Base-by-base conservation (phyloP, 2,797 vertebrate genomes). In the Gallirallus australis region DNA sequence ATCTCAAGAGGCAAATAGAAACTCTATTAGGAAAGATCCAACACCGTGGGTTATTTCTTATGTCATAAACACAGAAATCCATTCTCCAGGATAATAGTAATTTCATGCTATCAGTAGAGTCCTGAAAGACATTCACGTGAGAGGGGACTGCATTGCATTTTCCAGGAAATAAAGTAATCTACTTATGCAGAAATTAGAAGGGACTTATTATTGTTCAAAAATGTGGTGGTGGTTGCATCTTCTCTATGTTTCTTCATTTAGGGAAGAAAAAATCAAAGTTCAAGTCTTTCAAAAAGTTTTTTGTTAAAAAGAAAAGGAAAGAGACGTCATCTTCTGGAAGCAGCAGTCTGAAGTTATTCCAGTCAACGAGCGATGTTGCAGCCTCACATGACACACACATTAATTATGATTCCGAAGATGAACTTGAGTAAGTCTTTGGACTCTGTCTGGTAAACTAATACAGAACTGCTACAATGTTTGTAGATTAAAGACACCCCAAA, bases 191-290 rank as follows among this genome's bases (percentile, higher is more conserved):
- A 87, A 88, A 66, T 37, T 12, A 11, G 17, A n/a, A 81, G 40
- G 60, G 56, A 86, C 70, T 71, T 48, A 35, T 20, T 78, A 35
- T 20, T 79, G 31, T 86, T 86, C 18, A 5, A 45, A 75, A 73
- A 93, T 2, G 21, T 80, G 31, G 57, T 93, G 18, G 52, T 88
- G 31, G 16, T 73, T 87, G 35, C 45, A 64, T 93, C 56, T 80
- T 71, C 31, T 94, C 91, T 81, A 24, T 88, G 75, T 83, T 93
- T 84, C 72, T 95, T 90, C 81, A 68, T 72, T 80, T 91, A 99
- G 99, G 98, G 95, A 98, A 97, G 98, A 99, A 99, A 96, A 99
- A 98, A 89, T 99, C 98, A 8, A 99, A 98, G 96, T 97, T 99
- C 82, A 99, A 98, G 96, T 98, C 98, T 28, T 97, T 99, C 82